Evolutionary conservation across 2,797 vertebrate genomes (phyloP).

Genomic region (Characodon lateralis): DNA sequence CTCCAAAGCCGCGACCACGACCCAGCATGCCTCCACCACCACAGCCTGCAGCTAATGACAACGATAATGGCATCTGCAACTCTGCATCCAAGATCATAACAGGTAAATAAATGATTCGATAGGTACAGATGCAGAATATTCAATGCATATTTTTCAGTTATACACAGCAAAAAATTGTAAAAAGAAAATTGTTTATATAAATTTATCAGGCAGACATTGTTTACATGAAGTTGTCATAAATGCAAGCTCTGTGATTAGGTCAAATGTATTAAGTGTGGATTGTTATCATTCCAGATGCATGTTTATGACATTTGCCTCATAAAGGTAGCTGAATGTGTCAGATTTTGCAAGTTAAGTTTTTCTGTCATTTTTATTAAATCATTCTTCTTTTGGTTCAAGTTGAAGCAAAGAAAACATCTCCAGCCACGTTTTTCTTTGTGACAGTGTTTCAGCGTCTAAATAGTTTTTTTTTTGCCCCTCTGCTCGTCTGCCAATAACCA

Average conservation of each 20-base stretch:
- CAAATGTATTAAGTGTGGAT: neutral
- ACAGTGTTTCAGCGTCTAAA: conserved; percentile 24
- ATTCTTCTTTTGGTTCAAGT: neutral
- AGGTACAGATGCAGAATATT: neutral
- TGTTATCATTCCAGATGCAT: neutral
- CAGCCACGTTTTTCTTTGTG: conserved; percentile 8
- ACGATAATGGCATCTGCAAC: conserved; percentile 56
- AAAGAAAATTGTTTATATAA: neutral
- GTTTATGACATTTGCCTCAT: neutral
- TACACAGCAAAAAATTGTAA: neutral
- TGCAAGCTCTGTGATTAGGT: neutral
- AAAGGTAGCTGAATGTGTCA: neutral
- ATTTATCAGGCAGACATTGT: neutral
- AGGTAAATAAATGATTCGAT: conserved; percentile 75
- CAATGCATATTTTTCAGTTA: neutral
- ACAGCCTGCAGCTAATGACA: conserved; percentile 82
- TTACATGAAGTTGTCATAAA: neutral
- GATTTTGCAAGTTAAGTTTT: neutral
- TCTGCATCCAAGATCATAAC: conserved; percentile 91
- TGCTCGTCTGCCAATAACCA: conserved; percentile 26
- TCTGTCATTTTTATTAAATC: neutral
- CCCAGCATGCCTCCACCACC: conserved; percentile 91
- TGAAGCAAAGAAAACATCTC: conserved; percentile 1
- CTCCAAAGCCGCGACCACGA: conserved; percentile 88
- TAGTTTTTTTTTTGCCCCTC: conserved; percentile 6